A percentile compares a stretch with the other conserved stretches of the same genome.
Evolutionary conservation across 1,140 invertebrate species (phyloP).

Genomic region (Panulirus ornatus): DNA sequence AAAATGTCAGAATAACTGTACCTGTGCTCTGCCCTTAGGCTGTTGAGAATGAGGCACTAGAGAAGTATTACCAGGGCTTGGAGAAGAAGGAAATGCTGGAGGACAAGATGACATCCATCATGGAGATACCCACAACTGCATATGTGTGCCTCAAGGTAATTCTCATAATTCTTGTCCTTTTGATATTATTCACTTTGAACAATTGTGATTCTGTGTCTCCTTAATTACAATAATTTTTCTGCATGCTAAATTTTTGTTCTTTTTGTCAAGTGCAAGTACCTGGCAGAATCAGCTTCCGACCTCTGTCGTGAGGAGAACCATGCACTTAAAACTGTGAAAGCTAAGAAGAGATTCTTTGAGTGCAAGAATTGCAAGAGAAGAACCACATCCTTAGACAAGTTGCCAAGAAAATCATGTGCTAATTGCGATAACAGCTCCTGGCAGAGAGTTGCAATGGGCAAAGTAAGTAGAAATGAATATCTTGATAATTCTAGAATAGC

Average conservation of each 20-base stretch:
- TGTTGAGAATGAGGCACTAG: constrained; percentile 82
- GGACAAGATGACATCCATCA: constrained; percentile 93
- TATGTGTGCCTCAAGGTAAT: constrained; percentile 87
- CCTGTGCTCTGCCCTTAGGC: too few relatives aligned
- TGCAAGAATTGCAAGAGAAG: constrained; percentile 91
- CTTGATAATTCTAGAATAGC: too few relatives aligned
- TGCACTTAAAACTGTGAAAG: constrained; percentile 85
- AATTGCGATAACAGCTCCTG: constrained; percentile 87
- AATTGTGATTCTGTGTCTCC: not conserved
- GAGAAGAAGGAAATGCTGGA: constrained; percentile 95
- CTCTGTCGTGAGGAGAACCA: constrained; percentile 90
- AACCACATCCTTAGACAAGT: constrained; percentile 86
- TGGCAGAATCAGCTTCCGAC: constrained; percentile 89
- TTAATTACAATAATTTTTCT: not conserved
- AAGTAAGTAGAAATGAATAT: too few relatives aligned
- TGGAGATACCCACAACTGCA: constrained; percentile 90
- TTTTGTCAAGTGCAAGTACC: constrained; percentile 88
- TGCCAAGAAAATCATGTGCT: constrained; percentile 87
- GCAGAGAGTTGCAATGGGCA: constrained; percentile 89
- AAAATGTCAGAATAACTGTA: not conserved
- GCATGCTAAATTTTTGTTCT: constrained; percentile 32
- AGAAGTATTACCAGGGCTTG: constrained; percentile 92
- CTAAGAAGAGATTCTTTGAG: constrained; percentile 93
- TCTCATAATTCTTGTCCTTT: not conserved
- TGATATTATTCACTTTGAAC: not conserved